These are phyloP conservation scores for Porites rus DNA, from an alignment of 92 coral and sea anemone species.

Conservation along the genomic window DNA sequence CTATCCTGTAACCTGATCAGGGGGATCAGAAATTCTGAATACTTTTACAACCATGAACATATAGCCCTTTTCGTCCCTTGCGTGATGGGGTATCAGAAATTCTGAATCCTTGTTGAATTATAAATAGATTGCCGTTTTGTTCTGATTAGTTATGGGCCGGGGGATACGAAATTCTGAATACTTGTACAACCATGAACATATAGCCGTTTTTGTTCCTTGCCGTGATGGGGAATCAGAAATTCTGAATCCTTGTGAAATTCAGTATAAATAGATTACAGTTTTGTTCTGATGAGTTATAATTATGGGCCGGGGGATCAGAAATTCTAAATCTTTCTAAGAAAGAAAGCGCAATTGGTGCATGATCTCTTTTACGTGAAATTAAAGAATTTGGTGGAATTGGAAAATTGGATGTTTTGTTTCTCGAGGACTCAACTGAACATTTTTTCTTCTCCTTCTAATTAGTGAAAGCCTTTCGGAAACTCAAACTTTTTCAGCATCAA, in stretches of 20 bases:
- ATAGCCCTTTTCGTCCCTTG: too few relatives aligned
- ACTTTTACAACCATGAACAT: neutral
- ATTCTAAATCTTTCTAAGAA: neutral
- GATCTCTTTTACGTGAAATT: conserved; percentile 2
- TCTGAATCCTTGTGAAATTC: neutral
- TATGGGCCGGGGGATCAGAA: neutral
- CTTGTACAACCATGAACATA: neutral
- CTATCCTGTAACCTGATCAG: neutral
- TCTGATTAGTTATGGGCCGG: neutral
- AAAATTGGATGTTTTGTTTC: conserved; percentile 1
- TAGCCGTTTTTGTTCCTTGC: too few relatives aligned
- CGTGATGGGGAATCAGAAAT: too few relatives aligned
- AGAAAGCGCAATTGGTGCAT: neutral
- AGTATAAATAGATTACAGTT: neutral
- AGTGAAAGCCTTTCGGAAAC: too few relatives aligned
- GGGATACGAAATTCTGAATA: neutral
- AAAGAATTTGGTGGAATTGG: neutral
- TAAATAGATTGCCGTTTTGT: neutral
- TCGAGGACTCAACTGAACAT: neutral
- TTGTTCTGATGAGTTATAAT: neutral
- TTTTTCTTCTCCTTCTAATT: too few relatives aligned
- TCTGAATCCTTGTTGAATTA: neutral
- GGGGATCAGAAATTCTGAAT: neutral
- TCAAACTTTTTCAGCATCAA: too few relatives aligned
- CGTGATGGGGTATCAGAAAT: too few relatives aligned